A percentile compares a stretch with the other conserved stretches of the same genome.
Evolutionary conservation across 2,113 vertebrate genomes (phyloP).

Genomic region (Indicator maculatus): DNA sequence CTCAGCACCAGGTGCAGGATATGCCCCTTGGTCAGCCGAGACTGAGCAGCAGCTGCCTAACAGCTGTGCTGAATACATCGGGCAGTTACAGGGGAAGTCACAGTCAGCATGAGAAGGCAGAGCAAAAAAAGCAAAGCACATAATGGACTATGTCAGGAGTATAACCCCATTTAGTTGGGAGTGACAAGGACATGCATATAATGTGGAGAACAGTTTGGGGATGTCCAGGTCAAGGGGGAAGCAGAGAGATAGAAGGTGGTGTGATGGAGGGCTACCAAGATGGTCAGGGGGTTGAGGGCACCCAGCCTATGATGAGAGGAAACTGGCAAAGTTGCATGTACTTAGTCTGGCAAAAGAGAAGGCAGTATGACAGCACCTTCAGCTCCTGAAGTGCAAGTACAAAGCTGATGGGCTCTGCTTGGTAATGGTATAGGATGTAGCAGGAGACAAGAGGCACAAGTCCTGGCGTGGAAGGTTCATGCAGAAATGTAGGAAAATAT

Average conservation of each 20-base stretch:
- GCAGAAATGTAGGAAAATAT: background rate
- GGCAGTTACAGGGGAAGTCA: background rate
- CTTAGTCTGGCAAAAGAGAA: background rate
- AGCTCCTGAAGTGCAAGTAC: background rate
- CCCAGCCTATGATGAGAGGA: background rate
- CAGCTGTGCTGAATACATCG: background rate
- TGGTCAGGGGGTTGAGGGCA: background rate
- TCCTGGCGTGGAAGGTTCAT: background rate
- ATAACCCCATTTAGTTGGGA: background rate
- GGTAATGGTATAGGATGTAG: accelerated
- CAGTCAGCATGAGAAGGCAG: background rate
- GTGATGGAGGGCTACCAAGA: background rate
- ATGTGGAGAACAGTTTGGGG: background rate
- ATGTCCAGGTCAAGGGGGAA: background rate
- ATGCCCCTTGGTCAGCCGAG: background rate
- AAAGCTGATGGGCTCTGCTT: background rate
- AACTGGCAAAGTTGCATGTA: background rate
- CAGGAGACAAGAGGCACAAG: background rate
- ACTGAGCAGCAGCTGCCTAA: background rate
- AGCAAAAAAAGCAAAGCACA: background rate
- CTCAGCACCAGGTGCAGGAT: background rate
- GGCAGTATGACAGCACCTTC: background rate
- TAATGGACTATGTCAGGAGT: too few relatives aligned
- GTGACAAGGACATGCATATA: background rate
- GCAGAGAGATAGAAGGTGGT: background rate